Base-by-base conservation (phyloP, 2,797 vertebrate species). In the Microctenopoma lineatum region DNA sequence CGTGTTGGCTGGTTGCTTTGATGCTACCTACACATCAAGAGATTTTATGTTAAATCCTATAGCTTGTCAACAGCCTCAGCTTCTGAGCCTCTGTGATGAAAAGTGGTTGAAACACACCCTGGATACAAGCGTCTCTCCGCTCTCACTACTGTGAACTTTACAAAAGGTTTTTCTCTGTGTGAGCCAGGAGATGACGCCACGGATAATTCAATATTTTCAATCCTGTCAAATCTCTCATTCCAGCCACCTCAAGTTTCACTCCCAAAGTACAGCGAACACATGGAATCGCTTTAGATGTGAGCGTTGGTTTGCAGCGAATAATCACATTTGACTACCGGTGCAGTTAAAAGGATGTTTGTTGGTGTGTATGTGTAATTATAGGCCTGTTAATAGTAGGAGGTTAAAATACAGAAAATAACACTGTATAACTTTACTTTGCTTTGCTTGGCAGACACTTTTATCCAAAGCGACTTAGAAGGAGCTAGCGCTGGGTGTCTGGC, bases 21-120 rank as follows among this genome's bases (percentile, higher is more conserved):
- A 86, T 90, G 88, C 58, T 73, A 76, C 86, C 73, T 73, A 66
- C 70, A 75, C 76, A 41, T 72, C 4, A 0, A 63, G 71, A 80
- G 73, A 73, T 81, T 85, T 84, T 79, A 80, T 72, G 84, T 76
- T 85, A 86, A 87, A 80, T 60, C 84, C 78, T 80, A 82, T 82
- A 84, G 77, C 86, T 79, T 77, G 84, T 86, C 86, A 91, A 77
- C 84, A 84, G 77, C 81, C 59, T 81, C 63, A 48, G 59, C 68
- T 48, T 75, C 68, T 81, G 57, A 84, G 77, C 74, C 62, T 59
- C 62, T 10, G 68, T 81, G 75, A 87, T 84, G 77, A 83, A 80
- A 89, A 80, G 81, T 72, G 81, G 90, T 83, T 68, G 80, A 84
- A 83, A 84, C 73, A 72, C 67, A 70, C 57, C 57, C 53, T 3